Percentiles rank a stretch among this genome's conserved stretches.
phyloP scores from a whole-genome alignment of 2,797 vertebrate species.

The Danio tinwini region DNA sequence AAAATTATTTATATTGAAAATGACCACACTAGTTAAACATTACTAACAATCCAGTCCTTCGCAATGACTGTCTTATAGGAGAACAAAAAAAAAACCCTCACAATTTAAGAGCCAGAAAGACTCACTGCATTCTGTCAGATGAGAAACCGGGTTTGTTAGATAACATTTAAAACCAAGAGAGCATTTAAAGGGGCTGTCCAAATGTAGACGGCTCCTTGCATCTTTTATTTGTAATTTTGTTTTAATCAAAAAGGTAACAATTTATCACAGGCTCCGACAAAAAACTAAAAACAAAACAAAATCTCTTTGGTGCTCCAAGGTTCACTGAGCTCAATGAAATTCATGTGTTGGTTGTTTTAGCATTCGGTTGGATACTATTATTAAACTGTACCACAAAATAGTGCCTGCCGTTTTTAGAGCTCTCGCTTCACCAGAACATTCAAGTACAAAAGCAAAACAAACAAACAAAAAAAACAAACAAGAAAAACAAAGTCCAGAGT shows the following conservation, averaged over 20 bases:
- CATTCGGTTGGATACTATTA: constrained; percentile 43
- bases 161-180: constrained; percentile 25
- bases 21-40: constrained; percentile 53
- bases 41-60: constrained; percentile 40
- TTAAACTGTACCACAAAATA: constrained; percentile 55
- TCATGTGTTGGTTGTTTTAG: constrained; percentile 48
- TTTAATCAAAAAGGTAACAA: constrained; percentile 48
- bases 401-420: constrained; percentile 33
- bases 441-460: constrained; percentile 70
- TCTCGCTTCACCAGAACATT: constrained; percentile 59
- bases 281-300: constrained; percentile 17
- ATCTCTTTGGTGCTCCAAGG: constrained; percentile 63
- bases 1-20: constrained; percentile 42
- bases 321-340: constrained; percentile 53
- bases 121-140: constrained; percentile 38
- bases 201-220: constrained; percentile 31
- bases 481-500: constrained; percentile 67
- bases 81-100: not conserved
- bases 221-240: constrained; percentile 33
- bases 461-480: constrained; percentile 58
- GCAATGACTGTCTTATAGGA: constrained; percentile 18
- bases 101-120: constrained; percentile 42
- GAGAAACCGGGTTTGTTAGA: constrained; percentile 28
- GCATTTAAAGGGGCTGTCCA: constrained; percentile 12
- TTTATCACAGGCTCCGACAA: constrained; percentile 45